Conservation (phyloP, 2,113 vertebrate genomes). For the Salvelinus namaycush region DNA sequence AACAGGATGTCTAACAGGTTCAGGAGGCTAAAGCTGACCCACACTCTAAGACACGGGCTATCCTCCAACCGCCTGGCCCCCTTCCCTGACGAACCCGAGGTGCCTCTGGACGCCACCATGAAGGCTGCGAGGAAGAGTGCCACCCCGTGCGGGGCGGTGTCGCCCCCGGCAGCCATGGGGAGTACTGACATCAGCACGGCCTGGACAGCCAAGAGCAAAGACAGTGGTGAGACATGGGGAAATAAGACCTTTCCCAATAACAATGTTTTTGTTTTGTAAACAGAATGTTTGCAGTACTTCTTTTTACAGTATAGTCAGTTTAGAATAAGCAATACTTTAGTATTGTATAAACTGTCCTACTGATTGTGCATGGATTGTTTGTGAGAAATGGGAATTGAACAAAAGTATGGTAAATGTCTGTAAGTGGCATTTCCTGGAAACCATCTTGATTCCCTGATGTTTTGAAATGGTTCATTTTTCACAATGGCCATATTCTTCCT, state of each 20-base stretch:
- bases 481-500: background rate
- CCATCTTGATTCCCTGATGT: background rate
- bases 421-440: background rate
- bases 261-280: too few species aligned
- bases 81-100: constrained; percentile 80
- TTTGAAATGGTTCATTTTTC: background rate
- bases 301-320: too few species aligned
- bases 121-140: constrained; percentile 67
- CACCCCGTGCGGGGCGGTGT: constrained; percentile 32
- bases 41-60: constrained; percentile 89
- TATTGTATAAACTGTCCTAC: too few species aligned
- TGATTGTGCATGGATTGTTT: too few species aligned
- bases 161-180: constrained; percentile 43
- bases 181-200: constrained; percentile 62
- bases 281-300: too few species aligned
- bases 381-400: too few species aligned
- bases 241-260: background rate
- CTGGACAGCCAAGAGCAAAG: constrained; percentile 76
- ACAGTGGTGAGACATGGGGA: constrained; percentile 71
- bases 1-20: constrained; percentile 98
- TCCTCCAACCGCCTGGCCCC: constrained; percentile 84
- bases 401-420: background rate
- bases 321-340: too few species aligned
- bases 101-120: constrained; percentile 84
- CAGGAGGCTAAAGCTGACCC: constrained; percentile 90